Conservation (phyloP, 2,113 vertebrate genomes). For the Macrotus californicus region DNA sequence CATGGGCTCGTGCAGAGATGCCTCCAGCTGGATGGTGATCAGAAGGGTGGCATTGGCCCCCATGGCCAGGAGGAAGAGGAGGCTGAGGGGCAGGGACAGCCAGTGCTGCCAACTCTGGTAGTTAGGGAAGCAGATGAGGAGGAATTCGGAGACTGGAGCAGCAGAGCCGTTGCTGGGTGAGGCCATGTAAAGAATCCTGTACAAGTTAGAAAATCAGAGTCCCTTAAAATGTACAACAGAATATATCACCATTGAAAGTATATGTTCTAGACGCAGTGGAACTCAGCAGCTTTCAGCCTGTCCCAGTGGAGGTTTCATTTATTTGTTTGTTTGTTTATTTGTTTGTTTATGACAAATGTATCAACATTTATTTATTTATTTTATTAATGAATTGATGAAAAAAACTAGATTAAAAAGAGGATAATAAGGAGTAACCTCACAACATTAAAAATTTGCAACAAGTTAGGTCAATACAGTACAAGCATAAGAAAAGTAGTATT, state of each 20-base stretch:
- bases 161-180: background rate
- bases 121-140: slow-evolving; percentile 43
- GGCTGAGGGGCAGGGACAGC: slow-evolving; percentile 5
- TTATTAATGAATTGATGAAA: background rate
- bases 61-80: slow-evolving; percentile 40
- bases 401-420: background rate
- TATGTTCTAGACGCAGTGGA: too few species aligned
- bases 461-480: background rate
- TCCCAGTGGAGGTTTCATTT: too few species aligned
- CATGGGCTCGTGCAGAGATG: background rate
- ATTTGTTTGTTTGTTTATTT: too few species aligned
- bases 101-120: slow-evolving; percentile 42
- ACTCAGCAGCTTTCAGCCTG: too few species aligned
- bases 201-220: too few species aligned
- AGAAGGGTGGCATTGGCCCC: background rate
- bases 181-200: too few species aligned
- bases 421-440: background rate
- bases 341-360: too few species aligned
- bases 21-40: background rate
- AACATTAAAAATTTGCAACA: background rate
- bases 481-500: background rate
- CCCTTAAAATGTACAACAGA: too few species aligned
- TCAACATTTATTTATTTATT: too few species aligned
- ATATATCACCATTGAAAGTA: too few species aligned
- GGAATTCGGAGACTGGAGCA: background rate